phyloP scores from a whole-genome alignment of 2,888 invertebrate genomes.

The Lucinisca nassula region DNA sequence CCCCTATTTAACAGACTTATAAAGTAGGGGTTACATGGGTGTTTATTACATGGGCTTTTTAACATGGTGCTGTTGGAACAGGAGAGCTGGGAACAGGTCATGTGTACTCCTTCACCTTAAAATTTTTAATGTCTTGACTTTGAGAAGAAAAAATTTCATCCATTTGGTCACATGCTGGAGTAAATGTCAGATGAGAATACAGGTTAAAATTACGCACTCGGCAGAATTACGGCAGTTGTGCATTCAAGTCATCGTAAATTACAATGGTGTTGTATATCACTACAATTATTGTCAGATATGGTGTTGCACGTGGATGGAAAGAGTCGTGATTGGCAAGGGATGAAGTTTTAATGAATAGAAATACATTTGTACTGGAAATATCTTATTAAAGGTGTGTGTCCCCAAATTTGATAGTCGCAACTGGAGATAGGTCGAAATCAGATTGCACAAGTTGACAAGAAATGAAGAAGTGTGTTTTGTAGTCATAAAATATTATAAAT shows the following conservation, averaged over 20 bases:
- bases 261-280: slow-evolving; percentile 25
- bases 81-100: too few relatives aligned
- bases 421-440: background rate
- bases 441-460: background rate
- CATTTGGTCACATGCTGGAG: background rate
- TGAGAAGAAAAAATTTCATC: background rate
- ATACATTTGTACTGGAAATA: background rate
- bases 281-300: slow-evolving; percentile 1
- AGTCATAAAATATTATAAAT: background rate
- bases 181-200: background rate
- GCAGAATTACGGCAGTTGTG: background rate
- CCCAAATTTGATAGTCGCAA: background rate
- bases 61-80: too few relatives aligned
- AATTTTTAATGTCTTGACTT: background rate
- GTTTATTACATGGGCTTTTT: too few relatives aligned
- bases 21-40: too few relatives aligned
- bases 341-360: background rate
- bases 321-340: background rate
- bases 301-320: slow-evolving; percentile 27
- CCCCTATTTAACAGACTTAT: too few relatives aligned
- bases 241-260: background rate
- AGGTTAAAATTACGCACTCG: background rate
- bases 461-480: background rate
- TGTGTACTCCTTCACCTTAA: too few relatives aligned
- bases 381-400: background rate